A percentile compares a stretch with the other conserved stretches of the same genome.
Evolutionary conservation across 2,888 invertebrate species (phyloP).

Genomic region (Meghimatium bilineatum): DNA sequence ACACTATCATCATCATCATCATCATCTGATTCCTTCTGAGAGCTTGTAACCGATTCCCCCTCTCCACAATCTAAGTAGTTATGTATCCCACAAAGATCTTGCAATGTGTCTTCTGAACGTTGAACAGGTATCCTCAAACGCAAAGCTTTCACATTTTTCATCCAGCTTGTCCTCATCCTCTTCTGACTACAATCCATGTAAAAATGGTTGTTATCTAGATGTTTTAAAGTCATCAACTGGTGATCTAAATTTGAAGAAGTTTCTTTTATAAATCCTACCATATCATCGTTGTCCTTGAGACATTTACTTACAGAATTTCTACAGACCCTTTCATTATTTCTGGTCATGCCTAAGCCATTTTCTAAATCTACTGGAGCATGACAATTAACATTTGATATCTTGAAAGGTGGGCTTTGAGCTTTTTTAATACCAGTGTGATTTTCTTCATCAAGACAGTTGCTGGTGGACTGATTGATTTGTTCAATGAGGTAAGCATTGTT

Average conservation of each 20-base stretch:
- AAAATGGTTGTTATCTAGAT: not conserved
- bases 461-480: not conserved
- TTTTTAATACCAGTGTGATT: not conserved
- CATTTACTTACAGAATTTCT: not conserved
- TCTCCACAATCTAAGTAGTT: not conserved
- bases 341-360: not conserved
- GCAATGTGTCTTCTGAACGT: not conserved
- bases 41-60: not conserved
- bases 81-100: not conserved
- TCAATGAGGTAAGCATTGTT: not conserved
- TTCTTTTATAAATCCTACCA: not conserved
- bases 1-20: conserved; percentile 3
- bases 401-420: not conserved
- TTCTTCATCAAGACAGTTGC: not conserved
- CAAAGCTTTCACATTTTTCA: conserved; percentile 39
- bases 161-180: not conserved
- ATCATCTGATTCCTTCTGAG: conserved; percentile 24
- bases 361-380: not conserved
- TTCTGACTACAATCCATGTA: not conserved
- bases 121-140: conserved; percentile 32
- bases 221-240: not conserved
- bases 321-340: not conserved
- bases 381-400: not conserved
- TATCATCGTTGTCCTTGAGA: not conserved
- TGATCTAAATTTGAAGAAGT: not conserved